Conservation (phyloP, 2,113 vertebrate genomes). For the human (Homo sapiens) region GRCh38 chr17:27074001-27074500, state of each 20-base stretch:
- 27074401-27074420: neutral
- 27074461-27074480: neutral
- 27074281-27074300: constrained; percentile 82
- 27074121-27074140: constrained; percentile 35
- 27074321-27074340: constrained; percentile 90
- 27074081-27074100: neutral
- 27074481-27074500: neutral
- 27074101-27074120: neutral
- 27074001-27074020: constrained; percentile 3
- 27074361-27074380: constrained; percentile 81
- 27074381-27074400: constrained; percentile 79
- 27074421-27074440: neutral
- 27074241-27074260: constrained; percentile 82
- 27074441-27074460: fast-evolving
- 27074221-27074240: constrained; percentile 88
- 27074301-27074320: constrained; percentile 77
- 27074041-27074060: constrained; percentile 29
- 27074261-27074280: constrained; percentile 83
- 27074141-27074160: constrained; percentile 81
- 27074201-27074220: constrained; percentile 85
- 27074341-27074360: constrained; percentile 83
- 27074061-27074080: constrained; percentile 36
- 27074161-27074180: constrained; percentile 83
- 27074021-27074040: neutral
- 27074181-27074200: constrained; percentile 89